Evolutionary conservation across 2,888 invertebrate genomes (phyloP), one percentile per base, ranked within the genome.

Genomic region (Aspidapion aeneum): DNA sequence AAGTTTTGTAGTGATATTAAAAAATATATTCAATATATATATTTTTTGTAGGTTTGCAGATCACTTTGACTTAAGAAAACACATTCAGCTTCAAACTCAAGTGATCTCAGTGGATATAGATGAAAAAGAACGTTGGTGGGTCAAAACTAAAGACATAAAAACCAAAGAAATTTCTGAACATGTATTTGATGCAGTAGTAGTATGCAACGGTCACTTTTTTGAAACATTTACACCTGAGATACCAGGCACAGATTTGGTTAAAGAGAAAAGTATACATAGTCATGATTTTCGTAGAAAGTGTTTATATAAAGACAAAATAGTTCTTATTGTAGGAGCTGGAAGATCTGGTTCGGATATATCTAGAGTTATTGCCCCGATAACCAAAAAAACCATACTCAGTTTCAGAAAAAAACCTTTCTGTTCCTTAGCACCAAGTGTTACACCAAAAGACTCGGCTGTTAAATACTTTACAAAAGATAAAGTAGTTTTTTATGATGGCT

Each of bases 191-290:
- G 87, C 87, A 59, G 84, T 94, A 21, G 84, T 94, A 71, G 85
- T 94, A 3, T 93, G 93, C 76, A 93, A 90, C 76, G 94, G 94
- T 0, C 93, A 93, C 76, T 93, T 91, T 77, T 87, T 88, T 64
- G 87, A 88, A 0, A 92, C 94, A 0, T 83, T 85, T 67, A 81
- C 87, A 70, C 92, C 93, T 0, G 18, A 16, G 5, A 86, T 93
- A 71, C 81, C 83, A 61, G 92, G 92, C 20, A 79, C 87, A 58
- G 85, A 89, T 60, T 75, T 80, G 49, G 91, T 88, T 73, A 71
- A 81, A 77, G 87, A 87, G 74, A 73, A 68, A 50, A 74, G 74
- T 62, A 68, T 78, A 16, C 96, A 96, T 81, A 94, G 94, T 74
- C 93, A 94, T 77, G 87, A 91, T 74, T 96, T 93, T 79, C 83